Evolutionary conservation across 1,140 invertebrate species (phyloP), one percentile per base, ranked within the genome.

Genomic region (Anastatus disparis): DNA sequence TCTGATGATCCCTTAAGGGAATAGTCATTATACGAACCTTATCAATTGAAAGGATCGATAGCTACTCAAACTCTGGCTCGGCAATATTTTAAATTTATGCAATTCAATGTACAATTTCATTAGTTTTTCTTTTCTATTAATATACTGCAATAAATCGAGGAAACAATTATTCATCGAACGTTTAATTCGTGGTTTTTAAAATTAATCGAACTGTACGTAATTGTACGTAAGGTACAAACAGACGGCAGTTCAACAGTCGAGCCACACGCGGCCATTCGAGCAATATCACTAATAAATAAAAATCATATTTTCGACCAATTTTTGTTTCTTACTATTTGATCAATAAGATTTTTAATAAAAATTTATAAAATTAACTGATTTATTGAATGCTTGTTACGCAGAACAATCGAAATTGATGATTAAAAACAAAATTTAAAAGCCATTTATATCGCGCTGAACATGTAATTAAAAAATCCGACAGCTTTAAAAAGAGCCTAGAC

Each of bases 391-490:
- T n/a, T n/a, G n/a, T n/a, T n/a, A n/a, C n/a, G 15, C 42, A 44
- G 15, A 17, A 44, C 42, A 13, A 44, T 8, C n/a, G 12, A 15
- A 44, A 15, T 9, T 3, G 42, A 15, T 17, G 15, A 17, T 44
- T 44, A 13, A 44, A 8, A 7, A 15, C n/a, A 44, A 44, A 44
- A 44, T 15, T 15, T 17, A 63, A 62, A 69, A 70, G 53, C 64
- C 58, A 24, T 10, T 55, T 26, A 1, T 8, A 40, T 59, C 38
- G 58, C 58, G 26, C 58, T 48, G 42, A 38, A 55, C 42, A 27
- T 64, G 40, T 58, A 53, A 53, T 70, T 70, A 64, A 70, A 69
- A 64, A 70, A 58, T 63, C 38, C 26, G 58, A 70, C 48, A 63
- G 68, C 40, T 61, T 35, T 53, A 22, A 62, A 70, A 65, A 56